phyloP scores from a whole-genome alignment of 23 tunicate species.

The Ciona savignyi region DNA sequence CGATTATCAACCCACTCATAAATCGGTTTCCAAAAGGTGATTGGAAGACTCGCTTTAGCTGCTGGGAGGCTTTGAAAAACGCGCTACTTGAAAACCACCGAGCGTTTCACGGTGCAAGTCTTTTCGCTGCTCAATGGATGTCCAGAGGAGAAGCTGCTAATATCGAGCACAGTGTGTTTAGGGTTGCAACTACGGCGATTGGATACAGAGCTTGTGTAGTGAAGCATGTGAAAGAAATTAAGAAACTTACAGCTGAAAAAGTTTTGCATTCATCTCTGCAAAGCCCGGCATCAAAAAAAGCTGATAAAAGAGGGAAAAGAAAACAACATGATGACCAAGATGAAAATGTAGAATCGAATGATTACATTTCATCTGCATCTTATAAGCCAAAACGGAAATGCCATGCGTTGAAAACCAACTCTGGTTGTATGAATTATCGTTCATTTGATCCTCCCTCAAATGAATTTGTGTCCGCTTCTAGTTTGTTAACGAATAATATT shows the following conservation, averaged over 20 bases:
- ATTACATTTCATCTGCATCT: slow-evolving; percentile 37
- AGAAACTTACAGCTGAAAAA: slow-evolving; percentile 38
- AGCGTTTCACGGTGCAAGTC: slow-evolving; percentile 22
- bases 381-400: slow-evolving; percentile 51
- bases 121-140: slow-evolving; percentile 25
- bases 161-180: slow-evolving; percentile 37
- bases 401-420: slow-evolving; percentile 9
- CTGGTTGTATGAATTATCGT: background rate
- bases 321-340: background rate
- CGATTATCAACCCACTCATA: slow-evolving; percentile 29
- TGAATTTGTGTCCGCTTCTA: slow-evolving; percentile 37
- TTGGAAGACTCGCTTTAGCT: slow-evolving; percentile 68
- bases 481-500: slow-evolving; percentile 3
- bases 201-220: slow-evolving; percentile 63
- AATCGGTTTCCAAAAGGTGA: slow-evolving; percentile 41
- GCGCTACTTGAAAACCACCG: slow-evolving; percentile 45
- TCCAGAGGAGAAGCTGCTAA: slow-evolving; percentile 46
- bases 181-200: slow-evolving; percentile 50
- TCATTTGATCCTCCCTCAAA: background rate
- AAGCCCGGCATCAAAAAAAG: slow-evolving; percentile 4
- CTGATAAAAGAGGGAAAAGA: slow-evolving; percentile 2
- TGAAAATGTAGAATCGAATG: background rate
- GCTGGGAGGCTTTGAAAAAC: slow-evolving; percentile 26
- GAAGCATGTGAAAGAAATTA: slow-evolving; percentile 52
- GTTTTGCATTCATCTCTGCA: slow-evolving; percentile 25